Percentiles rank a stretch among this genome's conserved stretches.
Evolutionary conservation across 2,113 vertebrate genomes (phyloP).

Genomic region (Toxotes jaculatrix): DNA sequence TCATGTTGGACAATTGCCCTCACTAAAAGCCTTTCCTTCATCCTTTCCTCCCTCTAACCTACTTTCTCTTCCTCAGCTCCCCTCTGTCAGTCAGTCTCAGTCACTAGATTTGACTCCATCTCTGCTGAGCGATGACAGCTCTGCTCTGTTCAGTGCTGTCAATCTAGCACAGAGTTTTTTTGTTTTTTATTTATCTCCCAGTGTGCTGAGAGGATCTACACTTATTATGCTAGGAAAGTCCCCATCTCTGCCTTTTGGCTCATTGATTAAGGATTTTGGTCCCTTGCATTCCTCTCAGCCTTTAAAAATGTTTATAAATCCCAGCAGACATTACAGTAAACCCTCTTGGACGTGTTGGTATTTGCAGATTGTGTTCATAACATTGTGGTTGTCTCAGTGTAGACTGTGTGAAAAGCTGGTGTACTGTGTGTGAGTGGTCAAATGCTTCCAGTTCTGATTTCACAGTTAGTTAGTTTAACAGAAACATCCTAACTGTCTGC

Average conservation of each 20-base stretch:
- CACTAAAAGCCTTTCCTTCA: not conserved
- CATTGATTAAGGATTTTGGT: conserved; percentile 47
- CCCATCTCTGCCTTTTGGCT: conserved; percentile 45
- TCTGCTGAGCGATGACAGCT: conserved; percentile 14
- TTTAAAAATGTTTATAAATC: conserved; percentile 48
- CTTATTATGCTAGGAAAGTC: conserved; percentile 67
- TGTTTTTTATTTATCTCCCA: conserved; percentile 4
- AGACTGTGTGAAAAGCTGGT: conserved; percentile 21
- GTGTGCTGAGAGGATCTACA: conserved; percentile 34
- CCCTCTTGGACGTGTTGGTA: no score
- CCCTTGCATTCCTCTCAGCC: conserved; percentile 17
- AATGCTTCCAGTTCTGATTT: conserved; percentile 20
- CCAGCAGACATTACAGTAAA: conserved; percentile 18
- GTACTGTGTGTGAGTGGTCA: conserved; percentile 14
- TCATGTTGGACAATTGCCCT: not conserved
- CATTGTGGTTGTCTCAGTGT: conserved; percentile 1
- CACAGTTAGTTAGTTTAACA: conserved; percentile 26
- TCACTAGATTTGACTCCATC: conserved; percentile 32
- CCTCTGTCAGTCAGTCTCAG: conserved; percentile 13
- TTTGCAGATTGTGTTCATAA: not conserved
- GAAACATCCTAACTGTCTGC: not conserved
- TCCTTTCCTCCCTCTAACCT: conserved; percentile 8
- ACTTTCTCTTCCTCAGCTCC: not conserved
- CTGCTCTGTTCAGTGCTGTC: conserved; percentile 31
- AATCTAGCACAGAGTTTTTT: conserved; percentile 14